phyloP scores from a whole-genome alignment of 2,797 vertebrate genomes.

The Hydrolagus colliei region DNA sequence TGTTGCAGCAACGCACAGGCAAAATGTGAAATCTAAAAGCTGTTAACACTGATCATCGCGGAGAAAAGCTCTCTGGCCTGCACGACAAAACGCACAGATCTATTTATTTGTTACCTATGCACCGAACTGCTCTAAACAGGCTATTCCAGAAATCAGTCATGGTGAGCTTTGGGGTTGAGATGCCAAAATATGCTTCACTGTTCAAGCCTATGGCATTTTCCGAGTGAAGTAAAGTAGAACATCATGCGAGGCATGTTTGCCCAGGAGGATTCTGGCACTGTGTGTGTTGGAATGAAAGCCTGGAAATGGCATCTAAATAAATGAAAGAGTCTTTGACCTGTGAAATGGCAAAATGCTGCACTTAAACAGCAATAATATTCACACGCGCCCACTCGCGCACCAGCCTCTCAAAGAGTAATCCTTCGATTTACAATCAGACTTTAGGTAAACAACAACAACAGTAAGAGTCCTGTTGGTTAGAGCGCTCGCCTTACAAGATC shows the following conservation, averaged over 20 bases:
- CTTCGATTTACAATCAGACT: neutral
- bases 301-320: neutral
- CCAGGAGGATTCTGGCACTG: neutral
- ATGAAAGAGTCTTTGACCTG: constrained; percentile 5
- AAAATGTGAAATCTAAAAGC: no score
- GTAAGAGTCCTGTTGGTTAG: no score
- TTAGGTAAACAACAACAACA: no score
- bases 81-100: neutral
- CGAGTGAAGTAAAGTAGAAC: neutral
- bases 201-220: neutral
- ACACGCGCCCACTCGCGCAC: neutral
- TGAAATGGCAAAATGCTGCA: neutral
- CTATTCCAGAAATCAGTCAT: constrained; percentile 1
- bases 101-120: neutral
- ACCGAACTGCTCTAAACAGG: neutral
- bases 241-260: constrained; percentile 9
- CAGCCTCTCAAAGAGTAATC: neutral
- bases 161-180: neutral
- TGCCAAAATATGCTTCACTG: neutral
- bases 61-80: neutral
- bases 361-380: neutral
- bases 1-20: no score
- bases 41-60: no score
- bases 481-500: no score
- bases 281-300: constrained; percentile 6